Evolutionary conservation across 2,113 vertebrate species (phyloP).

Genomic region (Excalfactoria chinensis): DNA sequence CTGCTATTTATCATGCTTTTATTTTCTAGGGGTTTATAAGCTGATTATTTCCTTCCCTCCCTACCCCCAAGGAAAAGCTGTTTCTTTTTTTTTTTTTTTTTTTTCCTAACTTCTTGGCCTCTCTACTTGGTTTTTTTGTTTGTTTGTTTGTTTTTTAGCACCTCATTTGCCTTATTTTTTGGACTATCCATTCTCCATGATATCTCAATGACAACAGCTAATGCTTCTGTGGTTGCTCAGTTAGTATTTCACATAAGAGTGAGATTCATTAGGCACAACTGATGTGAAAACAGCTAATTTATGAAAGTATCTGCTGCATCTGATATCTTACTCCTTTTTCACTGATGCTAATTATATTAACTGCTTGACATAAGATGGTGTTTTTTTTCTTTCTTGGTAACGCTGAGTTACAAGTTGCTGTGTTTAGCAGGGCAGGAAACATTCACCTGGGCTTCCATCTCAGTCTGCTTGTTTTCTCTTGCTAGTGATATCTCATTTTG

Average conservation of each 20-base stretch:
- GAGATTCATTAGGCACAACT: not conserved
- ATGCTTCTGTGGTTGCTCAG: not conserved
- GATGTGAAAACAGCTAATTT: not conserved
- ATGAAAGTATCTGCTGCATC: not conserved
- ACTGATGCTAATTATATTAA: not conserved
- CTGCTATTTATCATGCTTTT: not conserved
- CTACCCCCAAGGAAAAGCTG: not conserved
- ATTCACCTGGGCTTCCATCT: not conserved
- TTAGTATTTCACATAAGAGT: not conserved
- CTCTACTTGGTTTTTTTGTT: not conserved
- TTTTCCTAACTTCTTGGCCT: too few relatives aligned
- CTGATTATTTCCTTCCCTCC: not conserved
- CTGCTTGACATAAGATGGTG: not conserved
- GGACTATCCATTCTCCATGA: not conserved
- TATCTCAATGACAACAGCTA: not conserved
- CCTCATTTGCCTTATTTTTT: not conserved
- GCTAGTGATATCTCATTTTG: not conserved
- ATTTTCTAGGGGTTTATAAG: not conserved
- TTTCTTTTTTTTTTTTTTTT: not conserved
- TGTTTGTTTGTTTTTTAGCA: not conserved
- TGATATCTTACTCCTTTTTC: not conserved
- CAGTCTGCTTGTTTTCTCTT: not conserved
- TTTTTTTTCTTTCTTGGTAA: not conserved
- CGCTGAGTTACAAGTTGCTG: rapidly evolving
- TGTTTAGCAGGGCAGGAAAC: not conserved